These are phyloP conservation scores for Desmodus rotundus DNA, from an alignment of 2,113 vertebrate species.

Conservation along the genomic window DNA sequence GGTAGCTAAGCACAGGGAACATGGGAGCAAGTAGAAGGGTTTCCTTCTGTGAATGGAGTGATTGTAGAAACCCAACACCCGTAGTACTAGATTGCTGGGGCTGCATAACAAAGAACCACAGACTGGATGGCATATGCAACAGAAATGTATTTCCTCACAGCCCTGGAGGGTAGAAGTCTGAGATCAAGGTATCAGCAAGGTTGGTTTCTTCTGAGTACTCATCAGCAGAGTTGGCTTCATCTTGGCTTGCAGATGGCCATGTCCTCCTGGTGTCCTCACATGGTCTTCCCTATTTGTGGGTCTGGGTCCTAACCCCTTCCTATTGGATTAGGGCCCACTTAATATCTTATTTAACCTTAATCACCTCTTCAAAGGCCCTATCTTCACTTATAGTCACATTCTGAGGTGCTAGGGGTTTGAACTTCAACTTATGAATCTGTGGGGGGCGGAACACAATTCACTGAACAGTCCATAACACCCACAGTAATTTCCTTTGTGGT, in stretches of 20 bases:
- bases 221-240: background rate
- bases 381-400: background rate
- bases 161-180: background rate
- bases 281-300: background rate
- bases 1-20: background rate
- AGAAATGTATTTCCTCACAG: background rate
- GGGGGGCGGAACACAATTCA: background rate
- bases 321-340: background rate
- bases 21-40: no score
- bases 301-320: background rate
- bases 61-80: no score
- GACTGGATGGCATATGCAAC: no score
- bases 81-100: background rate
- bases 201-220: background rate
- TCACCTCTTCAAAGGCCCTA: background rate
- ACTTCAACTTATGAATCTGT: background rate
- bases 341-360: background rate
- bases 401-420: background rate
- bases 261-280: background rate
- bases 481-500: background rate
- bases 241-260: background rate
- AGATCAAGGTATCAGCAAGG: no score
- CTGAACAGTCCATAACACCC: background rate
- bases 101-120: background rate
- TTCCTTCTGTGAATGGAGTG: background rate